Conservation (phyloP, 92 coral and sea anemone species). For the Blastomussa wellsi region DNA sequence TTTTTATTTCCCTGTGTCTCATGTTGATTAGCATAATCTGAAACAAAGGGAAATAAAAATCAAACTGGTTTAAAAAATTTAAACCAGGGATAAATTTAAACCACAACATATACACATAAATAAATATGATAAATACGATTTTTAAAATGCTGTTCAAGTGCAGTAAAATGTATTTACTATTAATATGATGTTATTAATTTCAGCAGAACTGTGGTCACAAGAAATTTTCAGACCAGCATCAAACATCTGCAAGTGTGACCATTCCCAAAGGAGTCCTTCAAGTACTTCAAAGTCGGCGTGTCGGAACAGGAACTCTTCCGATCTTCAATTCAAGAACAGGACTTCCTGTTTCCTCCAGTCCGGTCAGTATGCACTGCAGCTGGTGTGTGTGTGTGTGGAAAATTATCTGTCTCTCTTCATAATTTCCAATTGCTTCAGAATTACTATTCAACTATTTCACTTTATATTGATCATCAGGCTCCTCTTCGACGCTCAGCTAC, state of each 20-base stretch:
- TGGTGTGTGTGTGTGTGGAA: neutral
- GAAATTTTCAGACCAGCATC: neutral
- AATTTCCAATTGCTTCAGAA: neutral
- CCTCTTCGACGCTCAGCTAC: constrained; percentile 82
- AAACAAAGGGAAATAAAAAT: too few species aligned
- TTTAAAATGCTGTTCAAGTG: too few species aligned
- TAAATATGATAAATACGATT: too few species aligned
- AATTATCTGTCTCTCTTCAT: neutral
- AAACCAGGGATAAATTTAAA: too few species aligned
- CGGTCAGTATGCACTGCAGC: constrained; percentile 81
- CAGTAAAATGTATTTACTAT: neutral
- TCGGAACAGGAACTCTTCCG: constrained; percentile 74
- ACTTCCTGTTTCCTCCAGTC: constrained; percentile 95
- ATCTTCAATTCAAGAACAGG: constrained; percentile 95
- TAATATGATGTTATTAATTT: neutral
- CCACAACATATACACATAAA: too few species aligned
- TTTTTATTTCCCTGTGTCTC: too few species aligned
- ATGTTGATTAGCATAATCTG: too few species aligned
- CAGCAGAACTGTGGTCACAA: neutral
- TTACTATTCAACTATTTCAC: neutral
- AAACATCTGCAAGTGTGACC: constrained; percentile 1
- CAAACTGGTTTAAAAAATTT: too few species aligned
- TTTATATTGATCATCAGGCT: constrained; percentile 53
- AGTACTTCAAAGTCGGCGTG: constrained; percentile 3
- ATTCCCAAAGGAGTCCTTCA: constrained; percentile 25